Evolutionary conservation across 2,888 invertebrate genomes (phyloP), one percentile per base, ranked within the genome.

Genomic region (Hipparchia semele): DNA sequence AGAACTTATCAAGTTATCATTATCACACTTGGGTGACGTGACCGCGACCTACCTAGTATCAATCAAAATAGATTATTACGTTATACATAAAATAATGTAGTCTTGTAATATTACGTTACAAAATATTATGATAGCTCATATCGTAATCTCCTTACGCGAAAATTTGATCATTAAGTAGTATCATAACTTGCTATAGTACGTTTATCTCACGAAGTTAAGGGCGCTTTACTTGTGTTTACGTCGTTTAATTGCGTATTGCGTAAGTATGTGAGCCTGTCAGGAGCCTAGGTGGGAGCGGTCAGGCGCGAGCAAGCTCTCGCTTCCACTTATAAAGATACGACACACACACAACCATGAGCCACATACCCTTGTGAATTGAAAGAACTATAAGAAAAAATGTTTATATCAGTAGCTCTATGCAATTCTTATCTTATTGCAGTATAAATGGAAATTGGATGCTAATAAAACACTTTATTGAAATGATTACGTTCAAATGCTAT

Each of bases 21-120:
- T 64, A 64, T 64, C 49, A 62, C 46, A 4, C 13, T 46, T 64
- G 2, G 33, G 46, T 62, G 45, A 4, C 33, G 33, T 65, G 53
- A 51, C 65, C 51, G 65, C 51, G 51, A 65, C 65, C 51, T 65
- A 33, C 13, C 13, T 61, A 2, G 12, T 33, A 65, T 33, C 12
- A 51, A 65, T 65, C 33, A 53, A 12, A 65, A 51, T 53, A 51
- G 65, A 33, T 33, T 33, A 53, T 53, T 65, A 65, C 65, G 65
- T 53, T 51, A 51, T 65, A 33, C 45, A 45, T 45, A 61, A 2
- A 39, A 1, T 4, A 39, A 39, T 39, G 2, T 39, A 39, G 3
- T 39, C 39, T 2, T 4, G 5, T 45, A n/a, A 61, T 45, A 61
- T 33, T 65, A 65, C 61, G 46, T 46, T 46, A 60, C 6, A 61